Base-by-base conservation (phyloP, 2,113 vertebrate genomes). In the Phalacrocorax brasilianus region DNA sequence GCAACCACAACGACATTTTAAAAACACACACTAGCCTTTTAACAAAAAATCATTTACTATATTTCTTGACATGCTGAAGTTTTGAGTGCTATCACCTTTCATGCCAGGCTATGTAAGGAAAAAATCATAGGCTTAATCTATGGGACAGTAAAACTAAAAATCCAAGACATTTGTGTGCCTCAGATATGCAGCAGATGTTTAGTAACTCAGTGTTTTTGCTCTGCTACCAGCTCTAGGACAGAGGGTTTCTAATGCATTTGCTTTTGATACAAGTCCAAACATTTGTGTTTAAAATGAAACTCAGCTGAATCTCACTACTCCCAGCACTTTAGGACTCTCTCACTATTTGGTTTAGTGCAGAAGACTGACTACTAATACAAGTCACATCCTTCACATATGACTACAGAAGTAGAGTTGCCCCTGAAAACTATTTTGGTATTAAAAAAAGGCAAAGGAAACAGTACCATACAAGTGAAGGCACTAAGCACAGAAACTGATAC, bases 131-230 rank as follows among this genome's bases (percentile, higher is more conserved):
- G 33, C 17, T 58, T 17, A 1, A 23, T 14, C 58, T 52, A 3
- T 4, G 6, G 1, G 33, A 38, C 20, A n/a, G 38, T 18, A 45
- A 53, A 65, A 28, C 42, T 44, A 28, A 23, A 58, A 12, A 28
- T 8, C 19, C 8, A 62, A 14, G 11, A 33, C 35, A 8, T 15
- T 26, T 20, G 8, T 1, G 2, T 13, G 5, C 28, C 19, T 47
- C 6, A 38, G 13, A 8, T 1, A 1, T 12, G 5, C 26, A 55
- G 30, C 18, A 45, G 20, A 4, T 38, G 32, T 50, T 49, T 3
- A 38, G 30, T 4, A 13, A 61, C 55, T n/a, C 45, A 7, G 24
- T 12, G 8, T 38, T 78, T 62, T 26, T 20, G 11, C 42, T 63
- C 42, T 53, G 18, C 26, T 52, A n/a, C 42, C 30, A 53, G 18